phyloP scores from a whole-genome alignment of 2,888 invertebrate genomes.

The Spodoptera littoralis region DNA sequence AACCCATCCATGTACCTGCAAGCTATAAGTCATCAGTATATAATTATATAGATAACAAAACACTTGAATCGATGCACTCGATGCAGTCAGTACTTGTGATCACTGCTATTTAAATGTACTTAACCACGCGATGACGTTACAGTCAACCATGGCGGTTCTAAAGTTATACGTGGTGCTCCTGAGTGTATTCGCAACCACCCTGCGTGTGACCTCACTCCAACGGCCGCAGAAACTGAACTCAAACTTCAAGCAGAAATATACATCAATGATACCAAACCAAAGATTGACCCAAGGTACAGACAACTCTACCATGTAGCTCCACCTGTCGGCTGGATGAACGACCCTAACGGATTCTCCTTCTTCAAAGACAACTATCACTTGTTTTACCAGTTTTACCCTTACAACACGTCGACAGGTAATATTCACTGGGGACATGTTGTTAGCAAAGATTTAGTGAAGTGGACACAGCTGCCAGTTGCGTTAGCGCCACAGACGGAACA shows the following conservation, averaged over 20 bases:
- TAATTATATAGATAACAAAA: conserved; percentile 12
- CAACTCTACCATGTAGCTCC: conserved; percentile 78
- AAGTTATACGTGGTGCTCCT: conserved; percentile 46
- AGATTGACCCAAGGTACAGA: conserved; percentile 62
- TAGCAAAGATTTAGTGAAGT: conserved; percentile 82
- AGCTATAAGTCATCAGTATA: too few relatives aligned
- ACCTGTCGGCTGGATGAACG: conserved; percentile 88
- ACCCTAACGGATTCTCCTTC: conserved; percentile 88
- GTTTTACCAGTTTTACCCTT: conserved; percentile 87
- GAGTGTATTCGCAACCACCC: conserved; percentile 55
- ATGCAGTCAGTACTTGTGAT: conserved; percentile 39
- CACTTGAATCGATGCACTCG: conserved; percentile 37
- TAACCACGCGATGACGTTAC: neutral
- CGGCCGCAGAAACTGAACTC: conserved; percentile 1
- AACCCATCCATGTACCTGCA: too few relatives aligned
- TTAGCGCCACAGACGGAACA: conserved; percentile 79
- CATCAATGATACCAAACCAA: conserved; percentile 10
- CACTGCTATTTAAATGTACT: conserved; percentile 38
- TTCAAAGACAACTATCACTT: conserved; percentile 84
- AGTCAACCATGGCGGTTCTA: conserved; percentile 37
- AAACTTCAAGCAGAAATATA: conserved; percentile 11
- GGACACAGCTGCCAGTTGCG: conserved; percentile 83
- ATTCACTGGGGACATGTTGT: conserved; percentile 88
- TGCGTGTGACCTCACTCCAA: conserved; percentile 28
- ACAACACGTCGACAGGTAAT: conserved; percentile 76